Evolutionary conservation across 2,888 invertebrate genomes (phyloP).

Genomic region (Caenorhabditis japonica): DNA sequence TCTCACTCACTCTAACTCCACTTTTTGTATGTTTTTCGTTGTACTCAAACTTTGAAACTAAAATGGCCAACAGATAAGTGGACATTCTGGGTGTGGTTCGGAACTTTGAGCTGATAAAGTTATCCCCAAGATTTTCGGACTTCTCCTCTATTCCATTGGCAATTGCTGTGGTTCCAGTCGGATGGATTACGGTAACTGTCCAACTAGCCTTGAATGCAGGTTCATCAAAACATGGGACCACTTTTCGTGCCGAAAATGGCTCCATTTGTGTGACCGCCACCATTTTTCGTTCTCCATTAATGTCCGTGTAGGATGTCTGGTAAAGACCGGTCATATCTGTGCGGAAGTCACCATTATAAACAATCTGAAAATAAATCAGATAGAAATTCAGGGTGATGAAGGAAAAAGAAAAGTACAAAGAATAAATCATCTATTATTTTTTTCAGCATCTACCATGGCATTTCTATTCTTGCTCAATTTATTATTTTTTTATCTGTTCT

Average conservation of each 20-base stretch:
- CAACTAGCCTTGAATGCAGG: conserved; percentile 72
- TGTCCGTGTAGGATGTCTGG: conserved; percentile 67
- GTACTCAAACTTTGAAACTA: conserved; percentile 87
- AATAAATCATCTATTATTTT: too few species aligned
- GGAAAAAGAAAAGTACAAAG: neutral
- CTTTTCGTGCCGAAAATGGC: conserved; percentile 70
- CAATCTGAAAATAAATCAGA: conserved; percentile 50
- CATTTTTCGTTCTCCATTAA: conserved; percentile 59
- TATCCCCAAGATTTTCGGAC: conserved; percentile 65
- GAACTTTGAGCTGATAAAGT: conserved; percentile 83
- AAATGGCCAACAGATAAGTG: conserved; percentile 89
- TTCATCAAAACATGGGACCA: conserved; percentile 76
- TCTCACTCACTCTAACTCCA: conserved; percentile 82
- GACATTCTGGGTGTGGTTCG: conserved; percentile 83
- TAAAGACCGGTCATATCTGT: conserved; percentile 71
- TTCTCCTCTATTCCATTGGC: conserved; percentile 55
- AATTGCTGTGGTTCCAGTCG: conserved; percentile 69
- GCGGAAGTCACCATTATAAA: conserved; percentile 42
- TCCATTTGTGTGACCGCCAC: conserved; percentile 75
- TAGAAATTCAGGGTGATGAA: too few species aligned
- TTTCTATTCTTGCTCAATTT: too few species aligned
- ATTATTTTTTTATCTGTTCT: too few species aligned
- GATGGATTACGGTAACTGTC: conserved; percentile 71
- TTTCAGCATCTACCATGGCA: too few species aligned
- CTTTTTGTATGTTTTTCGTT: conserved; percentile 82